Evolutionary conservation across 2,113 vertebrate genomes (phyloP).

Genomic region (Eulemur rufifrons): DNA sequence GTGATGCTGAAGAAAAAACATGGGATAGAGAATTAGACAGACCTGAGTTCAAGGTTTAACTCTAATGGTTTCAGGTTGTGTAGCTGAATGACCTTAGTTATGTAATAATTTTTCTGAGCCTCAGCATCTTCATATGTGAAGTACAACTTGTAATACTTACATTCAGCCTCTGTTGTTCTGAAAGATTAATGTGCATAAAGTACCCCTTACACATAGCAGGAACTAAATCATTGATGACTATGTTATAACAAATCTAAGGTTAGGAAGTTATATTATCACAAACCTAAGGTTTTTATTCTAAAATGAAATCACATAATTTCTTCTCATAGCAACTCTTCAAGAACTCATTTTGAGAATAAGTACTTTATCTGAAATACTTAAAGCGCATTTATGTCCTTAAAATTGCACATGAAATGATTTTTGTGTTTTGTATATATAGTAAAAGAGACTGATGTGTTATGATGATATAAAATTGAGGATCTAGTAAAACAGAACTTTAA

Average conservation of each 20-base stretch:
- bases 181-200: not conserved
- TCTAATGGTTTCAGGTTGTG: not conserved
- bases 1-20: not conserved
- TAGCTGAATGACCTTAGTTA: not conserved
- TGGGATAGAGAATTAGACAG: not conserved
- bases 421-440: not conserved
- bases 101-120: not conserved
- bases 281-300: not conserved
- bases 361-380: not conserved
- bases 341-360: conserved; percentile 9
- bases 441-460: not conserved
- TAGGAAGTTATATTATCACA: not conserved
- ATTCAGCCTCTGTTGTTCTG: not conserved
- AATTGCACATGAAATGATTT: not conserved
- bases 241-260: not conserved
- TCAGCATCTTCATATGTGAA: not conserved
- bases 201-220: not conserved
- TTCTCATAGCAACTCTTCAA: not conserved
- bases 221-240: not conserved
- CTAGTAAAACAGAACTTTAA: not conserved
- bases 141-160: not conserved
- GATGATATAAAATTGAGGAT: not conserved
- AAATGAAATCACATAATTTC: not conserved
- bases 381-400: not conserved
- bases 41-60: not conserved